Evolutionary conservation across 1,140 invertebrate genomes (phyloP).

Genomic region (Bombus waltoni): DNA sequence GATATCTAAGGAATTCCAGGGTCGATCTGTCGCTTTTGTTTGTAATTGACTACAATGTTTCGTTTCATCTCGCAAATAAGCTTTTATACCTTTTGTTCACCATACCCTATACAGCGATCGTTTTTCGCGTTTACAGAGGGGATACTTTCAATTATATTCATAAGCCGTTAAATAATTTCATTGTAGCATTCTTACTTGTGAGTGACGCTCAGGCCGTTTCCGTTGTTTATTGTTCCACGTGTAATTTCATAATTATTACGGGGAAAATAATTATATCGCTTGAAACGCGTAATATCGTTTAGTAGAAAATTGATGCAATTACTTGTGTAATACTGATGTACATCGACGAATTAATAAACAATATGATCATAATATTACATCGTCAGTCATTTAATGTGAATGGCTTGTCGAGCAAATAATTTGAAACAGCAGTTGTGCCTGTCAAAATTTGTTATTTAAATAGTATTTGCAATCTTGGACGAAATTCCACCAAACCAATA

Average conservation of each 20-base stretch:
- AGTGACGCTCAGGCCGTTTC: neutral
- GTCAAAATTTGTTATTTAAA: slow-evolving; percentile 30
- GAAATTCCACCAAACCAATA: too few relatives aligned
- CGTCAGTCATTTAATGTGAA: neutral
- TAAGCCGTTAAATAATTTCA: neutral
- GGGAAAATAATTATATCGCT: slow-evolving; percentile 23
- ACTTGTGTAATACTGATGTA: slow-evolving; percentile 14
- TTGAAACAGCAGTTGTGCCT: neutral
- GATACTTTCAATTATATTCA: neutral
- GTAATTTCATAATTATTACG: slow-evolving; percentile 8
- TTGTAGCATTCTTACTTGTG: neutral
- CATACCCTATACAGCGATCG: neutral
- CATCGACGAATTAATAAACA: slow-evolving; percentile 29
- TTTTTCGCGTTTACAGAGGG: too few relatives aligned
- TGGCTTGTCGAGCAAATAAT: slow-evolving; percentile 11
- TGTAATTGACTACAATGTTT: neutral
- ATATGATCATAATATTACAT: slow-evolving; percentile 38
- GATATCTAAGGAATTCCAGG: neutral
- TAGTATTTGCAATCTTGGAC: neutral
- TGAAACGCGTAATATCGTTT: slow-evolving; percentile 1
- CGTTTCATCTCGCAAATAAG: neutral
- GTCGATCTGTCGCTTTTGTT: neutral
- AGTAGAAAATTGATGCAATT: slow-evolving; percentile 26
- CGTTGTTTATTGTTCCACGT: too few relatives aligned
- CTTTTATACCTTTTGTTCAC: neutral